Evolutionary conservation across 1,140 invertebrate species (phyloP), one percentile per base, ranked within the genome.

Genomic region (Epicauta chinensis): DNA sequence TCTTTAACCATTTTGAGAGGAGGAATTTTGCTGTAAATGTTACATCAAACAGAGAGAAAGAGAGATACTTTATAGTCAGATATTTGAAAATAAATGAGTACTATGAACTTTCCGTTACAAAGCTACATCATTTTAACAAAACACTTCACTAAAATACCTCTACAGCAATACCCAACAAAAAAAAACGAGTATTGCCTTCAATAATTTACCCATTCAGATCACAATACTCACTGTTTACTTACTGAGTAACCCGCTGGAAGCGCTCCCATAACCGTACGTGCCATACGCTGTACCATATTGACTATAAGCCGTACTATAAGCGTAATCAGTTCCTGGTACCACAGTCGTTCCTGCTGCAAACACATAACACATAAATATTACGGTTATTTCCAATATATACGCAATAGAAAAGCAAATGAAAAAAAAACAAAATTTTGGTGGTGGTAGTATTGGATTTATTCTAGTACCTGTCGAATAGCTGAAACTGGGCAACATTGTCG

Each of bases 181-280:
- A 23, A 23, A 23, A 23, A 5, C 7, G 4, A 23, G 7, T 23
- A 23, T 23, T 23, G 23, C 23, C 7, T 23, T 23, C 23, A 23
- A 23, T 23, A 23, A 23, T 23, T 23, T 7, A 23, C 23, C 4
- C 23, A 23, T 23, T 3, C 23, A 23, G 23, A 23, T 38, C 49
- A 54, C 51, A 63, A 81, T 82, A 81, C 80, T 82, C 80, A 83
- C 80, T 78, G 75, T 78, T 79, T 82, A 86, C 84, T 85, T 84
- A 86, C 85, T 86, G 77, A 88, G 82, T 73, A 88, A 77, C 70
- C 84, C 82, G 75, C 81, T 81, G 64, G 82, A 79, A 53, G 81
- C 77, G 56, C 81, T 74, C 41, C 82, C 78, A 71, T 87, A 87
- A 55, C 82, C 81, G 62, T 87, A 87, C 11, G 81, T 78, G 45